phyloP scores from a whole-genome alignment of 2,113 vertebrate species.

The Nothocercus julius region DNA sequence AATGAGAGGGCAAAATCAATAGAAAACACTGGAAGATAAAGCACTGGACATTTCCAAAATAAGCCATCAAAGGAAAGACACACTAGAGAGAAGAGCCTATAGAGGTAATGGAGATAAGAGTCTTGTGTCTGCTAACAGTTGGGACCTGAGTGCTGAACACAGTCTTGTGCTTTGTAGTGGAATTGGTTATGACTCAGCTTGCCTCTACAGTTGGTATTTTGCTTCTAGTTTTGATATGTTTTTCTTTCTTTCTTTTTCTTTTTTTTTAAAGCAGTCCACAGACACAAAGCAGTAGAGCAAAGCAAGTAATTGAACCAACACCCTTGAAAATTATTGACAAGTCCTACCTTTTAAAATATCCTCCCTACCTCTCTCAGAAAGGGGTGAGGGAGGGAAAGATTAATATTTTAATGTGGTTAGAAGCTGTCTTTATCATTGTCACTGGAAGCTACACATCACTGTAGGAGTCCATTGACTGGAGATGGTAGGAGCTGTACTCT shows the following conservation, averaged over 20 bases:
- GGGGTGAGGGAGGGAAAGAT: neutral
- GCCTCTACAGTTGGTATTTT: slow-evolving; percentile 24
- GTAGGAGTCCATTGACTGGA: accelerated
- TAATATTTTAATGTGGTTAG: neutral
- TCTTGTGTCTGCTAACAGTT: neutral
- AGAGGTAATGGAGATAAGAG: slow-evolving; percentile 6
- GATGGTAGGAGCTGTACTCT: neutral
- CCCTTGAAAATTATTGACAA: neutral
- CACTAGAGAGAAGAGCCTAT: neutral
- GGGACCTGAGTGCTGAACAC: neutral
- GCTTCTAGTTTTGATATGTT: slow-evolving; percentile 31
- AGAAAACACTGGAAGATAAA: slow-evolving; percentile 31
- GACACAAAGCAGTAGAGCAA: slow-evolving; percentile 43
- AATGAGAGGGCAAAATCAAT: slow-evolving; percentile 43
- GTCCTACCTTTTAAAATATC: neutral
- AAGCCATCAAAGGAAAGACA: slow-evolving; percentile 48
- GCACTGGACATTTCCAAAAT: slow-evolving; percentile 42
- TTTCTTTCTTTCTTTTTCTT: neutral
- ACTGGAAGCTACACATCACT: neutral
- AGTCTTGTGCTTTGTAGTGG: slow-evolving; percentile 21
- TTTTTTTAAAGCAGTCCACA: neutral
- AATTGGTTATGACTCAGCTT: slow-evolving; percentile 30
- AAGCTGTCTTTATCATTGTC: neutral
- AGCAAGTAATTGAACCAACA: neutral
- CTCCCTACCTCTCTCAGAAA: neutral